Percentiles rank a stretch among this genome's conserved stretches.
Conservation (phyloP, 2,888 invertebrate genomes). For the Lacanobia oleracea region DNA sequence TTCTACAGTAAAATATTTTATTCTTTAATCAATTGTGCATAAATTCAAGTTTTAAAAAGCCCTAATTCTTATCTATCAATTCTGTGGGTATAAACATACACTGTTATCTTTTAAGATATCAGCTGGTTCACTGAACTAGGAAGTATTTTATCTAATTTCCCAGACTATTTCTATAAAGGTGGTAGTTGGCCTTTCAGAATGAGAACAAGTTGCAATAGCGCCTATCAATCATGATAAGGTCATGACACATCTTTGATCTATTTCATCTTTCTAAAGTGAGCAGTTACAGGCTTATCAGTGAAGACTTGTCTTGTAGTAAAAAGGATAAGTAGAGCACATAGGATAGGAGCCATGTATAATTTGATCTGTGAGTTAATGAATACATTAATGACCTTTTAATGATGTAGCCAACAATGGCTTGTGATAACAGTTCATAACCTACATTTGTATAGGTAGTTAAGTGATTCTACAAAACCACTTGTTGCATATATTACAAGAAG, state of each 20-base stretch:
- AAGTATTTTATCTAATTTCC: slow-evolving; percentile 62
- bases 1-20: background rate
- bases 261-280: slow-evolving; percentile 4
- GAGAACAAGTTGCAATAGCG: slow-evolving; percentile 24
- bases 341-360: background rate
- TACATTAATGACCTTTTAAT: background rate
- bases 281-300: background rate
- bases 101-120: slow-evolving; percentile 69
- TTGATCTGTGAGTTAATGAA: background rate
- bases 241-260: slow-evolving; percentile 16
- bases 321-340: background rate
- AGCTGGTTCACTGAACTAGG: slow-evolving; percentile 71
- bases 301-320: background rate
- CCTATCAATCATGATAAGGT: slow-evolving; percentile 49
- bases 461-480: background rate
- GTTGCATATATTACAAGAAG: slow-evolving; percentile 10
- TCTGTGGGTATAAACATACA: slow-evolving; percentile 53
- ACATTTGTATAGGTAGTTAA: slow-evolving; percentile 2
- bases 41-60: slow-evolving; percentile 20
- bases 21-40: slow-evolving; percentile 1
- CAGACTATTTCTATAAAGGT: slow-evolving; percentile 43
- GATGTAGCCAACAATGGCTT: background rate
- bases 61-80: slow-evolving; percentile 45
- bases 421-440: slow-evolving; percentile 15
- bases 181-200: slow-evolving; percentile 29